Evolutionary conservation across 2,888 invertebrate genomes (phyloP).

Genomic region (Hirudinaria manillensis): DNA sequence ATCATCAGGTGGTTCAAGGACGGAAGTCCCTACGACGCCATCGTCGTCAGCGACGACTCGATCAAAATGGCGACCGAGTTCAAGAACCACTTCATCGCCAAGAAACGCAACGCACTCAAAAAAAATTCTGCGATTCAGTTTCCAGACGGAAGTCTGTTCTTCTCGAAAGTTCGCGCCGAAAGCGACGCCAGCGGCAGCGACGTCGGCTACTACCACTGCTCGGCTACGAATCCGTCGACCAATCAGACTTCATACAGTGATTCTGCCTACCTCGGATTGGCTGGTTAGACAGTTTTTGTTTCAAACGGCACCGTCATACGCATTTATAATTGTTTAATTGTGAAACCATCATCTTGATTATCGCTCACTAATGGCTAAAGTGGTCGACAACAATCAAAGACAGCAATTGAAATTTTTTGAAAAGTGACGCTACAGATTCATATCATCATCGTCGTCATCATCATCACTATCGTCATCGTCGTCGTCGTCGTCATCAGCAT

Average conservation of each 20-base stretch:
- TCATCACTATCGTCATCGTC: neutral
- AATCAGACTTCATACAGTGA: constrained; percentile 4
- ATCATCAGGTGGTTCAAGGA: neutral
- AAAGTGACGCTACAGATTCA: neutral
- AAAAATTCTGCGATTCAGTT: neutral
- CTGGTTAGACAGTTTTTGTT: neutral
- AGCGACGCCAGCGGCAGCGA: neutral
- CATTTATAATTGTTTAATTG: too few relatives aligned
- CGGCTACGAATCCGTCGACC: constrained; percentile 5
- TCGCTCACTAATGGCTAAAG: too few relatives aligned
- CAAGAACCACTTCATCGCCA: neutral
- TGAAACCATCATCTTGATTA: too few relatives aligned
- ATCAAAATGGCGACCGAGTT: neutral
- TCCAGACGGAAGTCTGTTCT: constrained; percentile 15
- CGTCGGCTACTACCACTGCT: constrained; percentile 11
- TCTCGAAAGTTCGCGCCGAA: neutral
- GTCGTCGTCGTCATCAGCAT: constrained; percentile 4
- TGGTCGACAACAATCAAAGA: too few relatives aligned
- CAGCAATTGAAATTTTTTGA: too few relatives aligned
- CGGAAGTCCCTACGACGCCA: neutral
- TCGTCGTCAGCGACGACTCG: neutral
- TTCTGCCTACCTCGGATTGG: neutral
- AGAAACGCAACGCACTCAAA: neutral
- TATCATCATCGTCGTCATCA: constrained; percentile 2
- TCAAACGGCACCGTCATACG: too few relatives aligned